Evolutionary conservation across 2,797 vertebrate genomes (phyloP), one percentile per base, ranked within the genome.

Genomic region (Clarias platycephalus): DNA sequence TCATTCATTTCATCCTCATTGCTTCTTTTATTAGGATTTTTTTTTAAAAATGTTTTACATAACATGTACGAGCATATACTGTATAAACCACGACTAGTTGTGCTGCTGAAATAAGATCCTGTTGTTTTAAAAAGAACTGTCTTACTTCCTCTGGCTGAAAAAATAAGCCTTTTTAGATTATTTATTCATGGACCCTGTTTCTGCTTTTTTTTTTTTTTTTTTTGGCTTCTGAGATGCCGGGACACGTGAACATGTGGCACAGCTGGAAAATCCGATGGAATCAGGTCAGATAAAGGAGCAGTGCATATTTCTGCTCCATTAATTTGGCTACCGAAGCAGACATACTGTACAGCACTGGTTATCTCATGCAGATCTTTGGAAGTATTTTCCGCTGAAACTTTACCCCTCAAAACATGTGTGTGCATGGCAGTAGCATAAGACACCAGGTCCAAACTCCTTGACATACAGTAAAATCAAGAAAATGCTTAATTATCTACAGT

Each of bases 201-300:
- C 8, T 34, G 84, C 88, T 88, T 58, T 49, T 85, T 85, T 44
- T 44, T 44, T 44, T 40, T 6, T 40, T 40, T 44, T 44, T 44
- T 44, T 44, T 44, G 9, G 72, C 83, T 84, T 87, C 87, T 53
- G 79, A 84, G 86, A 87, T 91, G 89, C 87, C 88, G 89, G 90
- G 81, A 88, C 34, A 53, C 79, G 86, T 91, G 89, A 90, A 49
- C 55, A 85, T 83, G 81, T 34, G 74, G 70, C 77, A 66, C 63
- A 71, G 63, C 83, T 86, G 83, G 79, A 91, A 89, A 63, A 89
- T 87, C 84, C 86, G 83, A 89, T 85, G 85, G 80, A 89, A 58
- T 37, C 2, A 3, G 75, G 57, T 60, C 55, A 77, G 28, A 60
- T 34, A 40, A 77, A 60, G 75, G 31, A 77, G 60, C 10, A 37